Evolutionary conservation across 2,113 vertebrate species (phyloP), one percentile per base, ranked within the genome.

Genomic region (Lampris incognitus): DNA sequence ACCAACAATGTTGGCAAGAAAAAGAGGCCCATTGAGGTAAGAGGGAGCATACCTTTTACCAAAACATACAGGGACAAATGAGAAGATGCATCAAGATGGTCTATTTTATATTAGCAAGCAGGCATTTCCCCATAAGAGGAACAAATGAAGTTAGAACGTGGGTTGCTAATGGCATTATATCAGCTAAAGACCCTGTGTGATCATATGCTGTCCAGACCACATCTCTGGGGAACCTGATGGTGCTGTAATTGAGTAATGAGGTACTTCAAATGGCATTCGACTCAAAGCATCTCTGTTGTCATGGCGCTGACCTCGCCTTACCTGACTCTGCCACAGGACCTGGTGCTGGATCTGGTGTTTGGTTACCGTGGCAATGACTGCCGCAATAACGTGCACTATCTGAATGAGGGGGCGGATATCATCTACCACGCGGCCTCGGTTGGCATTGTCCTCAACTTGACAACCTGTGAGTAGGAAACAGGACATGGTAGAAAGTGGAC

Each of bases 1-100:
- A 98, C 97, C 74, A 99, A 99, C 82, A 99, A 99, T 3, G 95
- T 99, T 5, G 98, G 98, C 68, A 99, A 99, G 90, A 99, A 99
- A 91, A 99, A 98, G 93, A 96, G 96, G 84, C 96, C 97, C 4
- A 97, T 99, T 59, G 98, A 99, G 95, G 98, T 99, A 90, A 94
- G 92, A 49, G 5, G 49, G 6, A 7, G 4, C 57, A 6, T 10
- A 41, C 6, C 44, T 46, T 24, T 48, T 5, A 40, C 66, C 54
- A 38, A 3, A 60, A 44, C 41, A 39, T 8, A 46, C 3, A 4
- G 51, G 37, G 11, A 40, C 9, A 58, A 46, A 59, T 3, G 2
- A 68, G 8, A 1, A 38, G 42, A 13, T 2, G n/a, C 2, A 37
- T 37, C 72, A n/a, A 38, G 0, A 72, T 38, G 1, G n/a, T 62